A percentile compares a stretch with the other conserved stretches of the same genome.
phyloP scores from a whole-genome alignment of 2,113 vertebrate species.

The Neodon shergylaensis region DNA sequence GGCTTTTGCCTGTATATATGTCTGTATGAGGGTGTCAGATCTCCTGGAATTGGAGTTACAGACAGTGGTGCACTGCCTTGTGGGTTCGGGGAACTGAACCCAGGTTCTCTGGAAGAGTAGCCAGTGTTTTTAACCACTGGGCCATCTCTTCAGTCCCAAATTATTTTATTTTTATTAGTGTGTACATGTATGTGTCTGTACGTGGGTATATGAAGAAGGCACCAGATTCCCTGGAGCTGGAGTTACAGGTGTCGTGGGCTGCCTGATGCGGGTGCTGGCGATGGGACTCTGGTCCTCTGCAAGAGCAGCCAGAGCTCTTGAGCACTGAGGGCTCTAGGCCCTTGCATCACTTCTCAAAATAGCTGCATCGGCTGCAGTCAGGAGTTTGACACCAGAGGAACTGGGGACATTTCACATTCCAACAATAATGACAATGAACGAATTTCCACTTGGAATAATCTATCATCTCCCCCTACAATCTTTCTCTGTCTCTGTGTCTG shows the following conservation, averaged over 20 bases:
- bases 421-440: background rate
- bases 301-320: background rate
- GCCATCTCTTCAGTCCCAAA: background rate
- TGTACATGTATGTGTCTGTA: background rate
- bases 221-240: background rate
- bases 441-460: background rate
- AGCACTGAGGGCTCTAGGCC: background rate
- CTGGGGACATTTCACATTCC: background rate
- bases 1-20: no score
- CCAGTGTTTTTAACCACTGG: no score
- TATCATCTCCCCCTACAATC: fast-evolving
- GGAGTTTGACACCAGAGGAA: background rate
- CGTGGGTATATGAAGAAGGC: background rate
- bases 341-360: background rate
- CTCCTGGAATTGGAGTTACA: no score
- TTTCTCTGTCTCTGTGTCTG: no score
- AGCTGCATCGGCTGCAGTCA: background rate
- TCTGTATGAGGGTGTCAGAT: no score
- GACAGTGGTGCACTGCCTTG: no score
- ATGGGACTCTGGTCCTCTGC: background rate
- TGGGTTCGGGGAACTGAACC: no score
- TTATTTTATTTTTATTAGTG: background rate
- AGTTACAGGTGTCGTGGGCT: background rate
- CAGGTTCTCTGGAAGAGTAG: background rate
- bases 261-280: background rate